Conservation (phyloP, 2,888 invertebrate species). For the Lepas anatifera region DNA sequence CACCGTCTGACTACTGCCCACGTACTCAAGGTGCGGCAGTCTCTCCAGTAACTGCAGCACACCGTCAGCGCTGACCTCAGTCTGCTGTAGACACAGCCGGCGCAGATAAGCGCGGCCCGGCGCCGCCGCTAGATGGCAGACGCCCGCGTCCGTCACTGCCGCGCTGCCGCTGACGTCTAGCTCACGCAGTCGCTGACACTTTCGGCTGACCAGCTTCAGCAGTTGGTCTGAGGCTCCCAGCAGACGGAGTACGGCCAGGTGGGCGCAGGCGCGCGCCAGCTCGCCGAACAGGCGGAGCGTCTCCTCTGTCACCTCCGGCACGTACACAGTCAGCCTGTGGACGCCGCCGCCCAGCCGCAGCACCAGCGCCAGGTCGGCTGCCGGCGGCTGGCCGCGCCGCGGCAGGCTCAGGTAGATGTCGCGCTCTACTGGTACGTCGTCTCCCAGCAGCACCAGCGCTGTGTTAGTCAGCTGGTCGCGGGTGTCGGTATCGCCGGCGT, state of each 20-base stretch:
- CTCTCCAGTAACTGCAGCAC: not conserved
- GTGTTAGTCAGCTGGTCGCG: constrained; percentile 11
- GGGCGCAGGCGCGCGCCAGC: not conserved
- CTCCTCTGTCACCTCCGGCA: not conserved
- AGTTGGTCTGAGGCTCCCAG: not conserved
- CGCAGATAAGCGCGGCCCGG: not conserved
- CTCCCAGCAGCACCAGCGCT: constrained; percentile 4
- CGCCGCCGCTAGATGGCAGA: not conserved
- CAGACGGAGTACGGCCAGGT: not conserved
- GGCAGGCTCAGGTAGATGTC: not conserved
- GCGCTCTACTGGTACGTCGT: not conserved
- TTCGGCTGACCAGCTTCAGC: not conserved
- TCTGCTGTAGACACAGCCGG: not conserved
- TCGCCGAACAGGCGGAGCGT: not conserved
- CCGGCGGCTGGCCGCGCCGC: not conserved
- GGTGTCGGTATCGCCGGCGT: not conserved
- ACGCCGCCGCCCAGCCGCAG: not conserved
- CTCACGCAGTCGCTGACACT: not conserved
- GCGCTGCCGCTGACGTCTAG: not conserved
- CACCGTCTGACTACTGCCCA: not conserved
- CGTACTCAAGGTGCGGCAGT: not conserved
- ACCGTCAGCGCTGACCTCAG: not conserved
- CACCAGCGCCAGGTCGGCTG: not conserved
- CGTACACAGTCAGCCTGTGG: not conserved
- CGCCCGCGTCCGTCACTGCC: not conserved